Conservation (phyloP, 2,113 vertebrate species). For the Saguinus imperator region DNA sequence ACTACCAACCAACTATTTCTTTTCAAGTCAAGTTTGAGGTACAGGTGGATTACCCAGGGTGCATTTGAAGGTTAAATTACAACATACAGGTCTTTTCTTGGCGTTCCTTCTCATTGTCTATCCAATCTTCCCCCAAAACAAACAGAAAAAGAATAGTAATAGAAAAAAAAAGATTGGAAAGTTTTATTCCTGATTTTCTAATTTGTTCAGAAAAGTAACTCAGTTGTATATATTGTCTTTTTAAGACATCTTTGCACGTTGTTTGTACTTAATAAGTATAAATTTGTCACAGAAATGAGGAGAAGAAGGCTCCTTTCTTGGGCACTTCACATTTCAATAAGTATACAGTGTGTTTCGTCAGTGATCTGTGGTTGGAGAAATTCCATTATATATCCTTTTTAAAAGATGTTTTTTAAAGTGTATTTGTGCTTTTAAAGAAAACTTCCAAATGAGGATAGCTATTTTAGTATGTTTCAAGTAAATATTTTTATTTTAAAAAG, state of each 20-base stretch:
- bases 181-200: not conserved
- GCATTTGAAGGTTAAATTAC: not conserved
- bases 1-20: not conserved
- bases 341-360: not conserved
- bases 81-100: not conserved
- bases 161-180: not conserved
- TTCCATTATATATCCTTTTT: not conserved
- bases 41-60: not conserved
- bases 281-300: not conserved
- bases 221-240: not conserved
- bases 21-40: not conserved
- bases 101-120: not conserved
- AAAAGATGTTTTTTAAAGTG: not conserved
- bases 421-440: not conserved
- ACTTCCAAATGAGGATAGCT: not conserved
- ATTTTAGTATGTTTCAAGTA: not conserved
- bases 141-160: not conserved
- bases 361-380: not conserved
- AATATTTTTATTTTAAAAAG: conserved; percentile 19
- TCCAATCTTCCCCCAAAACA: not conserved
- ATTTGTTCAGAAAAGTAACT: not conserved
- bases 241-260: not conserved
- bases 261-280: not conserved
- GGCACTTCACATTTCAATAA: not conserved
- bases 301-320: not conserved